Conservation (phyloP, 2,888 invertebrate species). For the Eupithecia vulgata region DNA sequence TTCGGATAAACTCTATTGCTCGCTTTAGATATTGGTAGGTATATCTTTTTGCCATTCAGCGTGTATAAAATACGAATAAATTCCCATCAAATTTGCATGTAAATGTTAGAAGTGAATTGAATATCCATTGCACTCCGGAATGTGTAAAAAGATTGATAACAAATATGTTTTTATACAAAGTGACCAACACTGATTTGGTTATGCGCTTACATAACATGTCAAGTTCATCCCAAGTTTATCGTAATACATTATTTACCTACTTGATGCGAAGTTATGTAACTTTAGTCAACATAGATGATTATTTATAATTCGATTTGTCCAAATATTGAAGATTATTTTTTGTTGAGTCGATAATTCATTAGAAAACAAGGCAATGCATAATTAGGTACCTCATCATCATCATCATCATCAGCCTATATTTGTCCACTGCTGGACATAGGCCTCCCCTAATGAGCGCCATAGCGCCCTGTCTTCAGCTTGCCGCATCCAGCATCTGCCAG, state of each 20-base stretch:
- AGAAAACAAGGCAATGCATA: no score
- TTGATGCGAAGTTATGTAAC: neutral
- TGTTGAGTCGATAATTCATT: neutral
- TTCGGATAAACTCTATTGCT: conserved; percentile 14
- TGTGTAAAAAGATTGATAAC: conserved; percentile 16
- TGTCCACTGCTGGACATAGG: no score
- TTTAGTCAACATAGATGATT: conserved; percentile 10
- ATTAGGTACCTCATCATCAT: no score
- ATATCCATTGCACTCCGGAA: conserved; percentile 10
- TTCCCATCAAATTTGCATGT: conserved; percentile 31
- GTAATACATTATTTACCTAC: conserved; percentile 4
- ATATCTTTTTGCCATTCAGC: conserved; percentile 21
- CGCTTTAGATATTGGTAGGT: conserved; percentile 12
- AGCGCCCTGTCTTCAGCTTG: no score
- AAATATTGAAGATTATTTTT: neutral
- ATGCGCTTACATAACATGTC: conserved; percentile 23
- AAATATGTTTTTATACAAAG: conserved; percentile 9
- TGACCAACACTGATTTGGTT: neutral
- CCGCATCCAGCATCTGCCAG: no score
- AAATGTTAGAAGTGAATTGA: conserved; percentile 21
- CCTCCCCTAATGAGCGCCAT: no score
- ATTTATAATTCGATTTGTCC: neutral
- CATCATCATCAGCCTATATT: no score
- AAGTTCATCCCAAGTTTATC: conserved; percentile 24
- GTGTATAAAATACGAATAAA: conserved; percentile 30